These are phyloP conservation scores for Babylonia areolata DNA, from an alignment of 1,140 invertebrate genomes.

Conservation along the genomic window DNA sequence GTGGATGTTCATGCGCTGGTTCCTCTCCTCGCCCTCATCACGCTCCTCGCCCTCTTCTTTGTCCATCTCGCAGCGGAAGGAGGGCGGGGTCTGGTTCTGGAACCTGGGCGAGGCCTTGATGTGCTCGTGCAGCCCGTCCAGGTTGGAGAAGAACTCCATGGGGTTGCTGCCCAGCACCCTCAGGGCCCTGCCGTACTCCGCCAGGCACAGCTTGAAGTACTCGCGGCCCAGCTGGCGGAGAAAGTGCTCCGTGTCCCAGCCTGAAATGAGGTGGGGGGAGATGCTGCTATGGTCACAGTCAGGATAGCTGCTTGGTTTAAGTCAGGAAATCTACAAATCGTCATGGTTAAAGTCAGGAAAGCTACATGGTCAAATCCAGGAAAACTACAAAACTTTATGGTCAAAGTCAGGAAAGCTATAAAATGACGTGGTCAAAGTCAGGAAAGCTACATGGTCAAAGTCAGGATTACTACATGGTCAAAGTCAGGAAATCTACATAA, in stretches of 20 bases:
- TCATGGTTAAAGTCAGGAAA: no score
- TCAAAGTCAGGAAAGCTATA: no score
- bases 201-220: slow-evolving; percentile 65
- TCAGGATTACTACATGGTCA: no score
- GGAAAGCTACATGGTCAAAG: no score
- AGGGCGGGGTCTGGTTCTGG: slow-evolving; percentile 67
- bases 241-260: slow-evolving; percentile 39
- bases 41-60: slow-evolving; percentile 17
- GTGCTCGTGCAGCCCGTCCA: slow-evolving; percentile 73
- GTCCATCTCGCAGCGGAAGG: slow-evolving; percentile 78
- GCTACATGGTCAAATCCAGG: no score
- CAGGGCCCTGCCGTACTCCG: slow-evolving; percentile 69
- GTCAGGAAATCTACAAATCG: no score
- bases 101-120: slow-evolving; percentile 65
- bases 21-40: slow-evolving; percentile 19
- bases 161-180: slow-evolving; percentile 70
- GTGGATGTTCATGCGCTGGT: slow-evolving; percentile 65
- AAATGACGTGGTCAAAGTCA: no score
- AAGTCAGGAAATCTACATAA: no score
- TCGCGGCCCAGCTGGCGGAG: slow-evolving; percentile 59
- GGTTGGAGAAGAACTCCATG: slow-evolving; percentile 72
- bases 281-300: no score
- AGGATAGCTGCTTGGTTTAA: no score
- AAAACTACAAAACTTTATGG: no score
- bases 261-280: no score